phyloP scores from a whole-genome alignment of 1,140 invertebrate genomes.

The Probaryconus sp. region DNA sequence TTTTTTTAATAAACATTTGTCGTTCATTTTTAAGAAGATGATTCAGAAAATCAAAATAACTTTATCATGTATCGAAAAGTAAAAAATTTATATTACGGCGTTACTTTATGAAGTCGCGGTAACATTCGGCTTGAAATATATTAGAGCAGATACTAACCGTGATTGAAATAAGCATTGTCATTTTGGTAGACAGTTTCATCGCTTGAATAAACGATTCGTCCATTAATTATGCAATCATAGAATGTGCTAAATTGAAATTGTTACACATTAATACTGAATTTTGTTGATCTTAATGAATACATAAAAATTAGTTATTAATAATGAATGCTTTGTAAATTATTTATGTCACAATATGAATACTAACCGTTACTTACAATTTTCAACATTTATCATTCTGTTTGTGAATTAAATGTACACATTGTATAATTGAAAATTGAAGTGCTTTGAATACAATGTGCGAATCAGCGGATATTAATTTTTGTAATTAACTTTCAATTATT shows the following conservation, averaged over 20 bases:
- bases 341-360: neutral
- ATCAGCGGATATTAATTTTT: no score
- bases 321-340: neutral
- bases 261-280: constrained; percentile 21
- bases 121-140: constrained; percentile 13
- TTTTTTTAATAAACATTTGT: no score
- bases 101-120: constrained; percentile 6
- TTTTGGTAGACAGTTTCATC: constrained; percentile 17
- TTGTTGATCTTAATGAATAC: constrained; percentile 1
- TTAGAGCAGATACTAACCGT: constrained; percentile 26
- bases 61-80: no score
- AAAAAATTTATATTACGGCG: constrained; percentile 6
- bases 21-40: no score
- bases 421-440: no score
- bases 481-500: no score
- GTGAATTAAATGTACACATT: no score
- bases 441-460: no score
- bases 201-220: constrained; percentile 34
- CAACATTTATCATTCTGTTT: no score
- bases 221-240: constrained; percentile 35
- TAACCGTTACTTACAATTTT: no score
- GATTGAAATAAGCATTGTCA: constrained; percentile 42
- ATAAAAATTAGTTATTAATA: neutral
- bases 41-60: no score
- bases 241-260: constrained; percentile 34